Percentiles rank a stretch among this genome's conserved stretches.
Evolutionary conservation across 2,113 vertebrate genomes (phyloP).

Genomic region (Diadophis punctatus): DNA sequence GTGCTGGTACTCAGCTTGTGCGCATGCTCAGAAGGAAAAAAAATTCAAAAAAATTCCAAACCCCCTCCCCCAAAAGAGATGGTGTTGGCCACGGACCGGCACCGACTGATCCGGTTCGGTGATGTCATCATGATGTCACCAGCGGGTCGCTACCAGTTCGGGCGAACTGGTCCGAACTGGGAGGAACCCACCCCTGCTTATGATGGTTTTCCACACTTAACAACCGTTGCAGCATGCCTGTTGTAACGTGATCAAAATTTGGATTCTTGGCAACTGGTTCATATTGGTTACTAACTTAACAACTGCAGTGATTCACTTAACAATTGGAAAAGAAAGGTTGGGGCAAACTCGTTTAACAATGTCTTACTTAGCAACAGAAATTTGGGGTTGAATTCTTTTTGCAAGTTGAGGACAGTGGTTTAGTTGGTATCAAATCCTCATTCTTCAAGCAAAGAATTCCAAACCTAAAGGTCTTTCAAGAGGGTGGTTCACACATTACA

Average conservation of each 20-base stretch:
- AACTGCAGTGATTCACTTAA: background rate
- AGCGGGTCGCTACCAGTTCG: too few relatives aligned
- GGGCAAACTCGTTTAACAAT: background rate
- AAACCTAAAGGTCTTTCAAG: background rate
- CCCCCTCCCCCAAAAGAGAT: too few relatives aligned
- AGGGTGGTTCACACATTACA: background rate
- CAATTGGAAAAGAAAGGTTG: background rate
- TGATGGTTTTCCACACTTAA: background rate
- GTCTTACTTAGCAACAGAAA: background rate
- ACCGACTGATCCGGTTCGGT: too few relatives aligned
- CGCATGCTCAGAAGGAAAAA: too few relatives aligned
- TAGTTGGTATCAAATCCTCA: background rate
- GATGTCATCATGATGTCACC: too few relatives aligned
- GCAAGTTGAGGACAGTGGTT: background rate
- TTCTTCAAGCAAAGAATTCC: background rate
- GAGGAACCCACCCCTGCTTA: too few relatives aligned
- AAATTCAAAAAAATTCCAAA: too few relatives aligned
- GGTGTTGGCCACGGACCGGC: too few relatives aligned
- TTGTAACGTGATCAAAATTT: background rate
- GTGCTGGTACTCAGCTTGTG: too few relatives aligned
- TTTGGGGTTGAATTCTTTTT: background rate
- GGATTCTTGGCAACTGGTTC: background rate
- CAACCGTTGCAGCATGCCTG: background rate
- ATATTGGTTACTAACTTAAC: background rate
- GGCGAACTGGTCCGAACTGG: too few relatives aligned